Base-by-base conservation (phyloP, 2,113 vertebrate genomes). In the Macquaria australasica region DNA sequence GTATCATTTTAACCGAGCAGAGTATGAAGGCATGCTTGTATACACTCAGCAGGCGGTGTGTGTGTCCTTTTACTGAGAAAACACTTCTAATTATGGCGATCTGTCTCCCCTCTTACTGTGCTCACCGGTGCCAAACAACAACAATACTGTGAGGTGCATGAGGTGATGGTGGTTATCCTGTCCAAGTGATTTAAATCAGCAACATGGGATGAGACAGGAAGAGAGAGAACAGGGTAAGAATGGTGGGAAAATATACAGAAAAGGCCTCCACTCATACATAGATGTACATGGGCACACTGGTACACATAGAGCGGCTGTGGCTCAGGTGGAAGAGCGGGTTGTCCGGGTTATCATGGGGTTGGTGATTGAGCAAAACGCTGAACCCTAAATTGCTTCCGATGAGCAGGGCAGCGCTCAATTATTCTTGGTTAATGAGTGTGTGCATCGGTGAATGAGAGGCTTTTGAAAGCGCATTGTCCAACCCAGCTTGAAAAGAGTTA, bases 71-170 rank as follows among this genome's bases (percentile, higher is more conserved):
- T 59, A 18, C 82, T 79, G 88, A 83, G 76, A 88, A 87, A 91
- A 91, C 86, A 67, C 48, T 63, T 93, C 87, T 87, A 84, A 88
- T 88, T 84, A 79, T 86, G 78, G 87, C 25, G 50, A 83, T 83
- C 71, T 59, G 41, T 84, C 66, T 20, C 62, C 64, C 55, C 87
- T 81, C 87, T 79, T 21, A 58, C 90, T 87, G 87, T 7, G 81
- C 68, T 72, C 70, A 78, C 48, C 15, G 8, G 74, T 63, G 62
- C 75, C 63, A 81, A 85, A 86, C 76, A 85, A 82, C 79, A 88
- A 82, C 80, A 81, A 72, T 51, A 62, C 71, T 56, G 85, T 6
- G 56, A 81, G 81, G 45, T 62, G 73, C 69, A 23, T n/a, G 67
- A 25, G 55, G 20, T 28, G 15, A 34, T 31, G 62, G 55, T 73